A percentile compares a stretch with the other conserved stretches of the same genome.
These are phyloP conservation scores for Neocrepidodera transversa DNA, from an alignment of 2,888 invertebrate genomes.

Conservation along the genomic window DNA sequence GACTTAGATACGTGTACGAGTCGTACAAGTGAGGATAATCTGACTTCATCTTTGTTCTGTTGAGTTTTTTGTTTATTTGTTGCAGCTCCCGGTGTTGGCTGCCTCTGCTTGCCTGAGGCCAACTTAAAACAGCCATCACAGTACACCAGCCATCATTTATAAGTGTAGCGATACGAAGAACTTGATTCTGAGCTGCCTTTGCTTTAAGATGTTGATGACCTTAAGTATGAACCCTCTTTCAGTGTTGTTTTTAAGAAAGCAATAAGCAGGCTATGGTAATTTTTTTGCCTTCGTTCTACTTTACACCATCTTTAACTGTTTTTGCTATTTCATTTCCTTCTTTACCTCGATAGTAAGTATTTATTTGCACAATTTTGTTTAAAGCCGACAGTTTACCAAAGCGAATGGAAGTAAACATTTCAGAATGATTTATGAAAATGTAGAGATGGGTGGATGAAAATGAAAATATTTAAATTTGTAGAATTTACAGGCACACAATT, in stretches of 20 bases:
- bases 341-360: no score
- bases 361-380: background rate
- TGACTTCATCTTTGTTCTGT: constrained; percentile 59
- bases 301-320: background rate
- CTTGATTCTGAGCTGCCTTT: constrained; percentile 59
- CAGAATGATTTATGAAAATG: no score
- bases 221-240: constrained; percentile 52
- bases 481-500: no score
- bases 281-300: constrained; percentile 2
- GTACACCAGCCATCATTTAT: constrained; percentile 57
- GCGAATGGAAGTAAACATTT: no score
- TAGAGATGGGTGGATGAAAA: no score
- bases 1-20: constrained; percentile 40
- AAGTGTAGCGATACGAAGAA: constrained; percentile 60
- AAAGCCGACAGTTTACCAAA: no score
- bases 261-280: constrained; percentile 38
- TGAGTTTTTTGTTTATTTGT: constrained; percentile 59
- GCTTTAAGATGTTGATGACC: constrained; percentile 60
- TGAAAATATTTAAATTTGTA: no score
- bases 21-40: constrained; percentile 57
- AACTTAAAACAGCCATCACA: constrained; percentile 53
- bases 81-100: constrained; percentile 60
- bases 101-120: constrained; percentile 56
- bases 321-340: background rate
- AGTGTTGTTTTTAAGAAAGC: constrained; percentile 42